A percentile compares a stretch with the other conserved stretches of the same genome.
These are phyloP conservation scores for Copidosoma floridanum DNA, from an alignment of 1,140 invertebrate genomes.

Conservation along the genomic window DNA sequence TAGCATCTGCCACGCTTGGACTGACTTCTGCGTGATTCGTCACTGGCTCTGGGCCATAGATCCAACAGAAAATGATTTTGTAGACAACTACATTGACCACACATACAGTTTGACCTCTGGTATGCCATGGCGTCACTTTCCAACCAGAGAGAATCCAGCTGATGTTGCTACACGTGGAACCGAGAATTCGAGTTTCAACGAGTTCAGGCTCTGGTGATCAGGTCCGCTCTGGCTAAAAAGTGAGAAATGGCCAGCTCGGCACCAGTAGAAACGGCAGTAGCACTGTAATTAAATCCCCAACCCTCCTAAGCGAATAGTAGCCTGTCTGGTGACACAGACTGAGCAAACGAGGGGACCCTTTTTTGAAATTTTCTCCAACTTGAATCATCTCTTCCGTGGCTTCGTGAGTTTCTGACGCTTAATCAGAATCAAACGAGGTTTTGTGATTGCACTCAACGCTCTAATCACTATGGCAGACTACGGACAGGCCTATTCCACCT, in stretches of 20 bases:
- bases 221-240: not conserved
- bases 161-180: not conserved
- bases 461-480: no score
- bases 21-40: not conserved
- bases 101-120: not conserved
- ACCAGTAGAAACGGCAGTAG: not conserved
- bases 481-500: no score
- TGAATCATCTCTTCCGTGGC: no score
- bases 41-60: not conserved
- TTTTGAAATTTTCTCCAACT: no score
- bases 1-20: no score
- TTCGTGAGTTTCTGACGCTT: no score
- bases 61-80: not conserved
- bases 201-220: no score
- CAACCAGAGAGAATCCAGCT: not conserved
- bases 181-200: not conserved
- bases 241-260: not conserved
- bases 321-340: no score
- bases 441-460: no score
- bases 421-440: no score
- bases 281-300: not conserved
- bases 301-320: not conserved
- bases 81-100: not conserved
- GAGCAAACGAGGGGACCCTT: no score
- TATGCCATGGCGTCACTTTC: not conserved